phyloP scores from a whole-genome alignment of 2,888 invertebrate species.

The Xestoiulus laeticollis region DNA sequence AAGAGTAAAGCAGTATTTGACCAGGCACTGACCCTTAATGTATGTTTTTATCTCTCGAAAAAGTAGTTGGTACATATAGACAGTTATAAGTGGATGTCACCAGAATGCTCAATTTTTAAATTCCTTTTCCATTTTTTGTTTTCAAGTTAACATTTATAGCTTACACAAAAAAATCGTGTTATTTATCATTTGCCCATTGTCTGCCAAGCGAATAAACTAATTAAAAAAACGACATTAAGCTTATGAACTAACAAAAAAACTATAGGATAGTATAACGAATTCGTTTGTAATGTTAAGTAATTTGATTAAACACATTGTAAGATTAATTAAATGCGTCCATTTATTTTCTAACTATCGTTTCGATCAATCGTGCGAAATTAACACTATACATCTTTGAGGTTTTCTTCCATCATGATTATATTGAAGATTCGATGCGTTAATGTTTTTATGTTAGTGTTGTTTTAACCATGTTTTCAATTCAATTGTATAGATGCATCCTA shows the following conservation, averaged over 20 bases:
- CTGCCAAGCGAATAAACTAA: too few relatives aligned
- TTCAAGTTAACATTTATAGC: neutral
- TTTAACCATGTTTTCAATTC: neutral
- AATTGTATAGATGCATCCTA: neutral
- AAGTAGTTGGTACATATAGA: neutral
- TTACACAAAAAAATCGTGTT: neutral
- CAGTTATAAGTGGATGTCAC: neutral
- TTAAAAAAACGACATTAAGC: too few relatives aligned
- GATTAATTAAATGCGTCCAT: too few relatives aligned
- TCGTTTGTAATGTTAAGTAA: too few relatives aligned
- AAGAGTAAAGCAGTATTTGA: neutral
- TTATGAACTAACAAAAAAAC: too few relatives aligned
- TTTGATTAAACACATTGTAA: too few relatives aligned
- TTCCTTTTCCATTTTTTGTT: neutral
- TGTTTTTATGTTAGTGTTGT: neutral
- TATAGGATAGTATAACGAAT: too few relatives aligned
- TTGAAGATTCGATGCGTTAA: neutral
- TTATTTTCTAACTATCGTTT: too few relatives aligned
- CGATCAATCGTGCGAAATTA: too few relatives aligned
- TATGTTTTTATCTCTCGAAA: neutral
- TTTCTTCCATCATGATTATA: too few relatives aligned
- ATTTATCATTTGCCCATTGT: neutral
- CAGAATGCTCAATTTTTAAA: neutral
- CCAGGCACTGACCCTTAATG: conserved; percentile 9
- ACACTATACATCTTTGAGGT: too few relatives aligned